Evolutionary conservation across 1,140 invertebrate genomes (phyloP), one percentile per base, ranked within the genome.

Genomic region (Drosophila willistoni): DNA sequence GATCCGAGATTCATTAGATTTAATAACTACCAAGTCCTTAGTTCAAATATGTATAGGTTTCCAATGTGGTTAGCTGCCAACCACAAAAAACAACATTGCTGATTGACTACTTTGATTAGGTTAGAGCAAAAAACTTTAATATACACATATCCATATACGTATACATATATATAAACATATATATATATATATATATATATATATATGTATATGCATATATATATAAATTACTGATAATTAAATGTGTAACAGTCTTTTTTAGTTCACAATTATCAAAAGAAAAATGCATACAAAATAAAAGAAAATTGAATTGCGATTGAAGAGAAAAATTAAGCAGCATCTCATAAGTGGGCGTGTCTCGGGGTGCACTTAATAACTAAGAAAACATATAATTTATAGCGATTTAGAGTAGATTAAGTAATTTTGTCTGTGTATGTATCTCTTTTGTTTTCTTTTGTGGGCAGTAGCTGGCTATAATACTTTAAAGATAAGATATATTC

Each of bases 381-480:
- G 44, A 22, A 77, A 77, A 71, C 66, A 65, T 77, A 65, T 71
- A 29, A 7, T 29, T 60, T 68, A 77, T 63, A 64, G 56, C 44
- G 17, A 22, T 59, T 68, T 42, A 34, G 41, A 34, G 41, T 42
- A 25, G 41, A 51, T 59, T 14, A 44, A 65, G 64, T 68, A 47
- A 39, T 61, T 41, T 64, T 17, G n/a, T 51, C 17, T 22, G 61
- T 65, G 68, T 36, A 12, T 36, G 10, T 36, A 36, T 36, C 2
- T 36, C 7, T 12, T 9, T 36, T 75, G 65, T 63, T 34, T 65
- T 57, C 29, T 79, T 74, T 63, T 73, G 72, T 81, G 85, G 83
- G 83, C 83, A 87, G 83, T 87, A 87, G 85, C 84, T 87, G 84
- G 83, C 85, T 87, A 87, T 87, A 87, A 87, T 89, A 89, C 79